phyloP scores from a whole-genome alignment of 2,113 vertebrate species.

The Lamprologus lemairii region DNA sequence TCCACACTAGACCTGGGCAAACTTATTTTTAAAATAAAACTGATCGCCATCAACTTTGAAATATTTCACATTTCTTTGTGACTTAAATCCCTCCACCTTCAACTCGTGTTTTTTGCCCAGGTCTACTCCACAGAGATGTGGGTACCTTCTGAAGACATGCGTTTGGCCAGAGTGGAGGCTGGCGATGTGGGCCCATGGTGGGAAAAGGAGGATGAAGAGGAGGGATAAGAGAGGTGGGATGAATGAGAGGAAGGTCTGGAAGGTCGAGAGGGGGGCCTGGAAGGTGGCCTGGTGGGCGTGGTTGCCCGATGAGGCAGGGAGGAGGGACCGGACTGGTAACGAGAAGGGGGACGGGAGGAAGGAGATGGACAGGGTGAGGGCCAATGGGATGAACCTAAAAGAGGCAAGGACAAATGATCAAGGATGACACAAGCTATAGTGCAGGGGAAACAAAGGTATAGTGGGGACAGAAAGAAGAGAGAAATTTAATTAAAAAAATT shows the following conservation, averaged over 20 bases:
- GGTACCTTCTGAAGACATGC: constrained; percentile 99
- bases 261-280: constrained; percentile 98
- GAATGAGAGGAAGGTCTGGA: constrained; percentile 98
- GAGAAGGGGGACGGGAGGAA: constrained; percentile 97
- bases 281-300: constrained; percentile 96
- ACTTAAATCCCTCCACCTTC: constrained; percentile 31
- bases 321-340: constrained; percentile 97
- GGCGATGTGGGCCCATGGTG: constrained; percentile 93
- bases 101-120: constrained; percentile 54
- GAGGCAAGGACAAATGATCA: constrained; percentile 61
- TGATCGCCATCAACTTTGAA: not conserved
- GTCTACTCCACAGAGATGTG: constrained; percentile 66
- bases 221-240: constrained; percentile 89
- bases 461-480: constrained; percentile 55
- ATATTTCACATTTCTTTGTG: not conserved
- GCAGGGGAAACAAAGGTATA: constrained; percentile 50
- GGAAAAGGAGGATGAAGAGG: constrained; percentile 92
- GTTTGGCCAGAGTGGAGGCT: constrained; percentile 96
- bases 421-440: constrained; percentile 33
- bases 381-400: constrained; percentile 94
- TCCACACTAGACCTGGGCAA: constrained; percentile 62
- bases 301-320: constrained; percentile 96
- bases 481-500: not conserved
- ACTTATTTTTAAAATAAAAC: constrained; percentile 3
- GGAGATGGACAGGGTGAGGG: constrained; percentile 99